Percentiles rank a stretch among this genome's conserved stretches.
These are phyloP conservation scores for Drosophila prosaltans DNA, from an alignment of 1,140 invertebrate genomes.

Conservation along the genomic window DNA sequence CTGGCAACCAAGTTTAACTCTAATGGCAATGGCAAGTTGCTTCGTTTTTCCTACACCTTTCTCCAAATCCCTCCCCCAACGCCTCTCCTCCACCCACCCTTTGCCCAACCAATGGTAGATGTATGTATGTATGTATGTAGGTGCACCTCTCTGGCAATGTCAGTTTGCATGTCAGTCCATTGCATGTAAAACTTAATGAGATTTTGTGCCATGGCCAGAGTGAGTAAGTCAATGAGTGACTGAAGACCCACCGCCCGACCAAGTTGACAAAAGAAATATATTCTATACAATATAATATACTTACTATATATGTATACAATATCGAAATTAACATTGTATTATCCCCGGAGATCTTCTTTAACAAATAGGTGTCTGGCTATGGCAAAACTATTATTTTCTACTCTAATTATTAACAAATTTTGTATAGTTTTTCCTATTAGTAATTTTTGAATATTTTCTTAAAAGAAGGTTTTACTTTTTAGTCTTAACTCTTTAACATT, in stretches of 20 bases:
- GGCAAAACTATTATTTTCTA: too few relatives aligned
- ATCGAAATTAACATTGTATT: too few relatives aligned
- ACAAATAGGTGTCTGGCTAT: too few relatives aligned
- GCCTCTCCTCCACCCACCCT: background rate
- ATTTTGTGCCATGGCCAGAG: slow-evolving; percentile 51
- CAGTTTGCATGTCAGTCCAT: slow-evolving; percentile 57
- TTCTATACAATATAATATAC: background rate
- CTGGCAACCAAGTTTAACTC: slow-evolving; percentile 41
- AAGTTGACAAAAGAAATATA: slow-evolving; percentile 29
- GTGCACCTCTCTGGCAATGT: slow-evolving; percentile 22
- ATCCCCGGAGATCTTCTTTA: too few relatives aligned
- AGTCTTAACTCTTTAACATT: too few relatives aligned
- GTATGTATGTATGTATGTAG: too few relatives aligned
- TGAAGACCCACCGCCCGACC: background rate
- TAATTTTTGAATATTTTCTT: too few relatives aligned
- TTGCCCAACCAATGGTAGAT: background rate
- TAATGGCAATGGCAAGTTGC: slow-evolving; percentile 9
- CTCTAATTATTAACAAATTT: too few relatives aligned
- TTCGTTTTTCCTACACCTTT: background rate
- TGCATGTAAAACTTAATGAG: slow-evolving; percentile 62
- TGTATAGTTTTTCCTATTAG: too few relatives aligned
- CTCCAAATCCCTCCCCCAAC: background rate
- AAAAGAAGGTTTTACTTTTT: too few relatives aligned
- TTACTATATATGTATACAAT: too few relatives aligned
- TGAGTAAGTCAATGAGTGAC: slow-evolving; percentile 34